These are phyloP conservation scores for Brachypterus glaber DNA, from an alignment of 2,888 invertebrate genomes.

Conservation along the genomic window DNA sequence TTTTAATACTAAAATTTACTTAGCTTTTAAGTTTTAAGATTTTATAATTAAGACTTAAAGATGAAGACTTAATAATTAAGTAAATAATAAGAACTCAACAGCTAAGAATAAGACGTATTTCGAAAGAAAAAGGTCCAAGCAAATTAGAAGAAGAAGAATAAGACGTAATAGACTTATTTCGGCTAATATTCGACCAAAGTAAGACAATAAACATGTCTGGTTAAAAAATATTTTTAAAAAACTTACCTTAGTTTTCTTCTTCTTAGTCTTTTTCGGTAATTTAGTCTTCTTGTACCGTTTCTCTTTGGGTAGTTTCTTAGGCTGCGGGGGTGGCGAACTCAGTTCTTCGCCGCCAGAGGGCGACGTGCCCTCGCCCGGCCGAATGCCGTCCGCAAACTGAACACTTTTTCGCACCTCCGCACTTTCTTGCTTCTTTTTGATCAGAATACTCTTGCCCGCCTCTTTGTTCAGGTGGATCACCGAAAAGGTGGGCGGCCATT, in stretches of 20 bases:
- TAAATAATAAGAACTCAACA: too few species aligned
- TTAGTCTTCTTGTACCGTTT: slow-evolving; percentile 44
- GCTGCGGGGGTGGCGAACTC: slow-evolving; percentile 50
- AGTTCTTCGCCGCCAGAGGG: slow-evolving; percentile 51
- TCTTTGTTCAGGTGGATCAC: slow-evolving; percentile 34
- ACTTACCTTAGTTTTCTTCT: slow-evolving; percentile 46
- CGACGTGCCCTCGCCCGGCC: slow-evolving; percentile 50
- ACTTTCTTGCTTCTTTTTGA: slow-evolving; percentile 21
- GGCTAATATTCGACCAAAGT: too few species aligned
- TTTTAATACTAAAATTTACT: too few species aligned
- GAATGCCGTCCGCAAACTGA: slow-evolving; percentile 52
- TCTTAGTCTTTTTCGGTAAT: slow-evolving; percentile 43
- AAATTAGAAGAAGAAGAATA: too few species aligned
- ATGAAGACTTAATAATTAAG: too few species aligned
- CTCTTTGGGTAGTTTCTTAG: slow-evolving; percentile 43
- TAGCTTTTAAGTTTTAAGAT: too few species aligned
- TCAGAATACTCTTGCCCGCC: slow-evolving; percentile 48
- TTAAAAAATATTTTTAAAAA: too few species aligned
- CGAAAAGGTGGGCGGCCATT: slow-evolving; percentile 34
- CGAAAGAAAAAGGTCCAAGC: too few species aligned
- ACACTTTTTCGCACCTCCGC: slow-evolving; percentile 40
- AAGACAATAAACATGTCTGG: too few species aligned
- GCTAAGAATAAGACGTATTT: too few species aligned
- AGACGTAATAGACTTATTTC: too few species aligned
- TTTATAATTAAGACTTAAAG: too few species aligned